Evolutionary conservation across 2,888 invertebrate species (phyloP).

Genomic region (Callyntrura guangdongensis): DNA sequence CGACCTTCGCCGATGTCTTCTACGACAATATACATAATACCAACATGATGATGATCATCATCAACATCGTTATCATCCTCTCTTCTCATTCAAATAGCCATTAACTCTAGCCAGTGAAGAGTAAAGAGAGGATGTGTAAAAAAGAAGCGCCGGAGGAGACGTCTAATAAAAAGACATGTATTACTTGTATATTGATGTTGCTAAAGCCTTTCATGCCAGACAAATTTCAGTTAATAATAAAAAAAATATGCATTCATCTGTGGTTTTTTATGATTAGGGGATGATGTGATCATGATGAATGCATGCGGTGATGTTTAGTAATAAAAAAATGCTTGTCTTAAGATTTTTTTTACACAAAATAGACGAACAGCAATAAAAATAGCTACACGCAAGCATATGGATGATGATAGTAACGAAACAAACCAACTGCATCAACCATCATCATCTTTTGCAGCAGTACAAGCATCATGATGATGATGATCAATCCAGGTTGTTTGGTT

Average conservation of each 20-base stretch:
- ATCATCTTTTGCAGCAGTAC: background rate
- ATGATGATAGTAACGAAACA: too few relatives aligned
- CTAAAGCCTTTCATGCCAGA: slow-evolving; percentile 5
- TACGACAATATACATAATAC: background rate
- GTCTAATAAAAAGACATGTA: slow-evolving; percentile 16
- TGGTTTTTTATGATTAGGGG: background rate
- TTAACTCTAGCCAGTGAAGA: background rate
- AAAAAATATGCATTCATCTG: slow-evolving; percentile 14
- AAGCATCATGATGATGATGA: too few relatives aligned
- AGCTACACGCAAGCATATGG: slow-evolving; percentile 35
- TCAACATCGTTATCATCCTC: too few relatives aligned
- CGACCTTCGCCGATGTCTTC: background rate
- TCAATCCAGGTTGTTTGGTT: background rate
- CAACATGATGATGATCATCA: background rate
- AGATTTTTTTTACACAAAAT: slow-evolving; percentile 23
- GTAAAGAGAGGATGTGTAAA: slow-evolving; percentile 11
- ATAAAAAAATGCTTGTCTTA: slow-evolving; percentile 55
- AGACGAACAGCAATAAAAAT: slow-evolving; percentile 47
- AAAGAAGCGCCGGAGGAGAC: slow-evolving; percentile 42
- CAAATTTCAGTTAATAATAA: slow-evolving; percentile 28
- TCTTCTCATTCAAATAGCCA: too few relatives aligned
- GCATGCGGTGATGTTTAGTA: slow-evolving; percentile 24
- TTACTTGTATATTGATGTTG: background rate
- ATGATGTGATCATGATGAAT: slow-evolving; percentile 32
- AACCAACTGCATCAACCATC: slow-evolving; percentile 21